Evolutionary conservation across 1,140 invertebrate genomes (phyloP).

Genomic region (Magallana angulata): DNA sequence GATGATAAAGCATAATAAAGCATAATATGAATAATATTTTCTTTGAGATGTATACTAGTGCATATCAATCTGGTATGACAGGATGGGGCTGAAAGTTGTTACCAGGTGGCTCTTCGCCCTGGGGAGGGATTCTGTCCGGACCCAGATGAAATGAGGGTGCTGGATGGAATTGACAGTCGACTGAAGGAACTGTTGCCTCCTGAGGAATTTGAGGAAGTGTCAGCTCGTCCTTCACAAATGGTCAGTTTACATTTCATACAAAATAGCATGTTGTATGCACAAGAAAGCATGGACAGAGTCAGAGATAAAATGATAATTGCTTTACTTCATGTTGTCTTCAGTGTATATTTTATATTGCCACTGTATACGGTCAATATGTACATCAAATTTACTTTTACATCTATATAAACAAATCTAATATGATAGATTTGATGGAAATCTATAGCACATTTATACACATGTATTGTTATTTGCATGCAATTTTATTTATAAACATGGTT

Average conservation of each 20-base stretch:
- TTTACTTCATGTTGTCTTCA: no score
- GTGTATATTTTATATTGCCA: no score
- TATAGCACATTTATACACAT: not conserved
- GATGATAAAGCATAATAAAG: not conserved
- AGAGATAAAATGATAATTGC: no score
- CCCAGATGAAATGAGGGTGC: constrained; percentile 56
- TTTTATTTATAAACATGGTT: no score
- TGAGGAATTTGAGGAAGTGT: constrained; percentile 68
- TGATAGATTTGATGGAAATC: not conserved
- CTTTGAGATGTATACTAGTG: no score
- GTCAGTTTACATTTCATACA: not conserved
- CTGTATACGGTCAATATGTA: no score
- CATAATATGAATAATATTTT: no score
- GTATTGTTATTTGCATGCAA: not conserved
- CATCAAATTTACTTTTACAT: no score
- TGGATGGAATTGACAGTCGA: constrained; percentile 68
- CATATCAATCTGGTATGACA: not conserved
- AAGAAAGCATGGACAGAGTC: no score
- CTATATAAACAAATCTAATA: no score
- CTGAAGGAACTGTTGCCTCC: constrained; percentile 67
- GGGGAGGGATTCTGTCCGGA: constrained; percentile 72
- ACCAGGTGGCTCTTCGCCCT: constrained; percentile 62
- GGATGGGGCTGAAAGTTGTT: constrained; percentile 59
- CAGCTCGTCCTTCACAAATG: constrained; percentile 4
- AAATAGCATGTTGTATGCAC: no score